A percentile compares a stretch with the other conserved stretches of the same genome.
These are phyloP conservation scores for Masnerella sp. DNA, from an alignment of 2,888 invertebrate genomes.

Conservation along the genomic window DNA sequence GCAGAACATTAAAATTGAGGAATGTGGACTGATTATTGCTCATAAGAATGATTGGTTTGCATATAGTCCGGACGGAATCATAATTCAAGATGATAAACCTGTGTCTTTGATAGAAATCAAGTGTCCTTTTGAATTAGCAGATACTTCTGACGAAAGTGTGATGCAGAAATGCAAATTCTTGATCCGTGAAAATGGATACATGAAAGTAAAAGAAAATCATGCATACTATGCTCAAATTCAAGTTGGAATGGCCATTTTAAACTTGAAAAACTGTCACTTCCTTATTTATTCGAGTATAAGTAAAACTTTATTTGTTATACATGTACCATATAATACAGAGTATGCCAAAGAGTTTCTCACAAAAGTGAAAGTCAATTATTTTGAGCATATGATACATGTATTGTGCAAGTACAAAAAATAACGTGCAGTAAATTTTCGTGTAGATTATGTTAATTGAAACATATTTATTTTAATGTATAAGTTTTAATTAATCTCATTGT, in stretches of 20 bases:
- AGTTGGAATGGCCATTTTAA: conserved; percentile 33
- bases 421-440: no score
- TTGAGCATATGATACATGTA: conserved; percentile 14
- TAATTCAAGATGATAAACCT: conserved; percentile 4
- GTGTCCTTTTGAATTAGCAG: conserved; percentile 8
- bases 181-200: background rate
- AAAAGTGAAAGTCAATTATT: conserved; percentile 13
- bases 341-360: conserved; percentile 2
- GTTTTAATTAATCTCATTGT: no score
- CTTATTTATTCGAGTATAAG: conserved; percentile 13
- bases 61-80: conserved; percentile 21
- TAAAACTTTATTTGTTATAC: background rate
- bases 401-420: conserved; percentile 9
- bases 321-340: background rate
- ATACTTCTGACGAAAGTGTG: background rate
- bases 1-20: background rate
- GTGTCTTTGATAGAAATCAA: conserved; percentile 21
- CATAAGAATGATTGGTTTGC: conserved; percentile 12
- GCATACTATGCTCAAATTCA: conserved; percentile 31
- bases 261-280: conserved; percentile 16
- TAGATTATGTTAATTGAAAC: no score
- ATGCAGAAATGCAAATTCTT: conserved; percentile 11
- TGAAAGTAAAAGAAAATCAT: conserved; percentile 20
- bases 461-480: no score
- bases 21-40: conserved; percentile 29